Base-by-base conservation (phyloP, 2,888 invertebrate species). In the Pyrochroa serraticornis region DNA sequence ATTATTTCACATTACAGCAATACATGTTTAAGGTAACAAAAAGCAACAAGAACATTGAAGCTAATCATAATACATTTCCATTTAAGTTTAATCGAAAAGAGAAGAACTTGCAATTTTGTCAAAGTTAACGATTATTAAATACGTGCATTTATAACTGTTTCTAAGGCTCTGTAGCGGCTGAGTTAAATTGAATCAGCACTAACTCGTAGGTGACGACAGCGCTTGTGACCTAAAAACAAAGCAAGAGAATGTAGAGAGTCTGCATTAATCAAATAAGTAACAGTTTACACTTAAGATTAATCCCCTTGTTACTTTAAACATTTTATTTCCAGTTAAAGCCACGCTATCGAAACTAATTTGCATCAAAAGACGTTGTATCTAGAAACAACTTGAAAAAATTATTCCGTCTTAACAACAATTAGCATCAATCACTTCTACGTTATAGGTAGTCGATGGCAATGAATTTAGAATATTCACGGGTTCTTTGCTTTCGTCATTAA, bases 391-490 rank as follows among this genome's bases (percentile, higher is more conserved):
- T 38, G 31, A 57, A 8, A 63, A 47, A 6, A 36, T 44, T 3
- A 9, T 22, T 8, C 10, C 9, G 34, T 2, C 6, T 14, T 9
- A 46, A n/a, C 9, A 34, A 6, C n/a, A 34, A 13, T 9, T 14
- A n/a, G n/a, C 32, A 8, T 46, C 8, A 35, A 35, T 42, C 67
- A 86, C 87, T 81, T 87, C 87, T 13, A 82, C 77, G 58, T 85
- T 84, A 65, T 85, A 87, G 3, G 83, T 83, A 0, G 84, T 81
- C 2, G 84, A 83, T 0, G 86, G 84, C 2, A 87, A 85, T 37
- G 86, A 83, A 68, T 86, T 87, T 13, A 88, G 67, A 0, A 85
- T 80, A 2, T 50, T 39, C 6, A 51, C 41, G 5, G 69, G 66
- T 46, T 66, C 57, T 39, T 54, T 63, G 43, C 71, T 70, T 50